These are phyloP conservation scores for Neocrepidodera transversa DNA, from an alignment of 2,888 invertebrate genomes.

Conservation along the genomic window DNA sequence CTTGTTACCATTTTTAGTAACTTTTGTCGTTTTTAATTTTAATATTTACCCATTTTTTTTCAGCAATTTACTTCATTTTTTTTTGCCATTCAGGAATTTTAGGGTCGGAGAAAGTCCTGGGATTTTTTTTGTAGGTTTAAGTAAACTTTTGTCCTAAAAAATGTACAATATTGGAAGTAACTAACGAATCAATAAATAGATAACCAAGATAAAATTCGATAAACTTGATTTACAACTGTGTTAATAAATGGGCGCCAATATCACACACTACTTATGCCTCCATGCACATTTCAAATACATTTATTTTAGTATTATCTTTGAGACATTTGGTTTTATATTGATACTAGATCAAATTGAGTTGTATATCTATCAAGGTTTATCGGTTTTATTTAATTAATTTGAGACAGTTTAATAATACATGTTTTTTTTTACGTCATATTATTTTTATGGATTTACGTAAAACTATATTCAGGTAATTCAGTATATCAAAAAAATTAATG, in stretches of 20 bases:
- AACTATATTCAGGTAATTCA: too few relatives aligned
- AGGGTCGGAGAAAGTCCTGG: too few relatives aligned
- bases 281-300: not conserved
- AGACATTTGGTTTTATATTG: not conserved
- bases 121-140: too few relatives aligned
- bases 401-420: not conserved
- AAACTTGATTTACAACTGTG: not conserved
- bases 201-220: not conserved
- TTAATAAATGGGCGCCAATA: not conserved
- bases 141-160: too few relatives aligned
- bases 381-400: conserved; percentile 1
- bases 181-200: not conserved
- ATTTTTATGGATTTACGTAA: too few relatives aligned
- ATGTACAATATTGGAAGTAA: not conserved
- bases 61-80: too few relatives aligned
- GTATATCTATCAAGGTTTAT: conserved; percentile 1
- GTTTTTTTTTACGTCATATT: too few relatives aligned
- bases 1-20: too few relatives aligned
- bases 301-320: not conserved
- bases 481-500: too few relatives aligned
- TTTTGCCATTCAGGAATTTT: too few relatives aligned
- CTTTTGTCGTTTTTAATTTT: too few relatives aligned
- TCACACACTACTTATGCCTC: not conserved
- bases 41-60: too few relatives aligned
- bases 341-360: not conserved